Evolutionary conservation across 2,888 invertebrate genomes (phyloP), one percentile per base, ranked within the genome.

Genomic region (Ectemnius continuus): DNA sequence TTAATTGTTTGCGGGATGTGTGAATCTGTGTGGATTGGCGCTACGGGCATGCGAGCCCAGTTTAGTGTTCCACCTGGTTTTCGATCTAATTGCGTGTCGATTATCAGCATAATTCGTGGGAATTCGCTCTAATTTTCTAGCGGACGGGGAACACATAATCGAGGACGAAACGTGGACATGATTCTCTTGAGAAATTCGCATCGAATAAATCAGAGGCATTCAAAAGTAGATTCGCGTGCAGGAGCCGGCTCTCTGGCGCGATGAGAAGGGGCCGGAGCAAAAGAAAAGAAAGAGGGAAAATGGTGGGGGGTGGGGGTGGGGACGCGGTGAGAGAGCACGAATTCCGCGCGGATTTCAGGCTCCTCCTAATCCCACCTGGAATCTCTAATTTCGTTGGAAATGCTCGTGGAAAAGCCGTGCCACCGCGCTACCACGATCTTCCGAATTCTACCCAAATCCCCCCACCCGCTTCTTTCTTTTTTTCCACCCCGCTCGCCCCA

Each of bases 321-420:
- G 8, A 23, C 14, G 14, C 11, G 11, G 13, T 14, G 8, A 23
- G 23, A 28, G 14, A 48, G 70, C 71, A 46, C 59, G 71, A 75
- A 80, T 77, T 76, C 68, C 28, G 16, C 59, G 58, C 23, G 67
- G 63, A 73, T 80, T 65, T 70, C 74, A 48, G 65, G 59, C 72
- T 56, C 61, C 16, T 67, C 61, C 75, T 73, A 75, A 72, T 78
- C 71, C 81, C 64, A 61, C 73, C 67, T 67, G 63, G 76, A 81
- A 81, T 80, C 76, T 75, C 76, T 81, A 81, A 81, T 81, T 81
- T 73, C 57, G 80, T 69, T 61, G 73, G 64, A 36, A 36, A 59
- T 67, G 66, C 70, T 63, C 45, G 52, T 61, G 65, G 66, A 36
- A 56, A 78, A 47, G 64, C 60, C 60, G 36, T 45, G 61, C 65